phyloP scores from a whole-genome alignment of 2,888 invertebrate species.

The Pseudanteris insignis region DNA sequence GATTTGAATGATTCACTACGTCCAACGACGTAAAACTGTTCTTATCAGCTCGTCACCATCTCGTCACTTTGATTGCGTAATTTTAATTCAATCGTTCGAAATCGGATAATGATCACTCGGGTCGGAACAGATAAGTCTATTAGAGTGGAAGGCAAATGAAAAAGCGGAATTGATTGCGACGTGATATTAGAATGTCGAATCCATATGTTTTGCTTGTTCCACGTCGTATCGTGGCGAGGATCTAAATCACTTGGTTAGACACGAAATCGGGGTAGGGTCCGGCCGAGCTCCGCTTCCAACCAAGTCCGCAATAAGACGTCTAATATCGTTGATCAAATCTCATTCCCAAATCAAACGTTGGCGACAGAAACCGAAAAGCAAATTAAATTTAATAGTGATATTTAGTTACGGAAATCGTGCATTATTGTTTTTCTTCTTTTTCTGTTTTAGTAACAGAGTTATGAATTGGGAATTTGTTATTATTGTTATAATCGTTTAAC shows the following conservation, averaged over 20 bases:
- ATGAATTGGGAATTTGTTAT: too few species aligned
- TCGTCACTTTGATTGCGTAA: background rate
- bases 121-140: slow-evolving; percentile 18
- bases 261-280: slow-evolving; percentile 16
- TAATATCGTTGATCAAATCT: slow-evolving; percentile 21
- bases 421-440: too few species aligned
- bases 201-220: slow-evolving; percentile 14
- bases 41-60: slow-evolving; percentile 1
- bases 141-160: slow-evolving; percentile 11
- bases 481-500: too few species aligned
- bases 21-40: too few species aligned
- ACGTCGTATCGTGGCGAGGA: slow-evolving; percentile 13
- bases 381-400: too few species aligned
- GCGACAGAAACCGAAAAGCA: slow-evolving; percentile 2
- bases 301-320: slow-evolving; percentile 24
- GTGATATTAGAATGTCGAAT: slow-evolving; percentile 13
- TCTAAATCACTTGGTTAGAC: slow-evolving; percentile 32
- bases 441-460: too few species aligned
- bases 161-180: slow-evolving; percentile 22
- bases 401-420: too few species aligned
- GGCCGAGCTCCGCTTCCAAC: slow-evolving; percentile 26
- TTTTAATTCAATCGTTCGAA: slow-evolving; percentile 11
- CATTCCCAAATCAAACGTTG: slow-evolving; percentile 7
- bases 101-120: slow-evolving; percentile 5
- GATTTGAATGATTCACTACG: too few species aligned